Evolutionary conservation across 2,888 invertebrate species (phyloP).

Genomic region (Hybos culiciformis): DNA sequence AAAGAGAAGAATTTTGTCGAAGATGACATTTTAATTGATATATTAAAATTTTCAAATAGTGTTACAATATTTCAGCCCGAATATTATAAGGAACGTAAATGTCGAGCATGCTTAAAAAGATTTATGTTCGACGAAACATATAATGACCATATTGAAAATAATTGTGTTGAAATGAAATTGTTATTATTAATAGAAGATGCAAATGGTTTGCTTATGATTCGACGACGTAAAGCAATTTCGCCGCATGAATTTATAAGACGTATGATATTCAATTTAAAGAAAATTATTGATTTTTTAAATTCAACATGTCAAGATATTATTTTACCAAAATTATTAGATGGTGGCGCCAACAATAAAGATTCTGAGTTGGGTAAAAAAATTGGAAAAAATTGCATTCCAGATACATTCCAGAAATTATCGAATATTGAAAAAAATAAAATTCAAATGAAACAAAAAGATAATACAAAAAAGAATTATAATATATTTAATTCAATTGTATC

Average conservation of each 20-base stretch:
- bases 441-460: too few relatives aligned
- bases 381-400: too few relatives aligned
- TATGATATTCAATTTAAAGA: conserved; percentile 32
- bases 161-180: conserved; percentile 33
- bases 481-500: too few relatives aligned
- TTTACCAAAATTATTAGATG: too few relatives aligned
- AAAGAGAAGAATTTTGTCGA: conserved; percentile 33
- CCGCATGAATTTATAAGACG: conserved; percentile 34
- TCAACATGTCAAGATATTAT: too few relatives aligned
- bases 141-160: conserved; percentile 26
- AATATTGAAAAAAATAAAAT: too few relatives aligned
- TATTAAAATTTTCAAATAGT: conserved; percentile 24
- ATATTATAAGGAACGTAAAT: conserved; percentile 32
- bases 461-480: too few relatives aligned
- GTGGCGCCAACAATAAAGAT: too few relatives aligned
- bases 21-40: conserved; percentile 30
- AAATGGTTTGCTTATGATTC: conserved; percentile 26
- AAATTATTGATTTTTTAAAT: conserved; percentile 30
- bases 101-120: conserved; percentile 29
- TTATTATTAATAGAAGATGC: conserved; percentile 26
- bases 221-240: conserved; percentile 28
- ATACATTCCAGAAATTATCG: too few relatives aligned
- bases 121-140: conserved; percentile 34
- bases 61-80: conserved; percentile 32
- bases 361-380: too few relatives aligned